Base-by-base conservation (phyloP, 2,888 invertebrate species). In the Hermaeophaga mercurialis region DNA sequence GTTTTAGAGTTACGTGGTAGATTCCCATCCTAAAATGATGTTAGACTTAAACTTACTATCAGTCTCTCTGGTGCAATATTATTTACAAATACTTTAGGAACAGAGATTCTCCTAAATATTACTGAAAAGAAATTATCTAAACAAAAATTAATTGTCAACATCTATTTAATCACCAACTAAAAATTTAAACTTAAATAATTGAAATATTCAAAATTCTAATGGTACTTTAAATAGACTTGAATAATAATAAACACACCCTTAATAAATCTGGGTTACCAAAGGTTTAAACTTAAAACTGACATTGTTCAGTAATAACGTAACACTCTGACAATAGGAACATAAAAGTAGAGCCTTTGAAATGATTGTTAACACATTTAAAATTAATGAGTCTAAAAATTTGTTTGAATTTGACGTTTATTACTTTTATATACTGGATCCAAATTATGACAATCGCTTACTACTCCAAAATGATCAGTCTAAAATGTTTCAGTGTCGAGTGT, bases 31-130 rank as follows among this genome's bases (percentile, higher is more conserved):
- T 61, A 63, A 64, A 64, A 62, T 64, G 61, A 61, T 54, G 50
- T 56, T 49, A 39, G 63, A 63, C 63, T 61, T 63, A 65, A 67
- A 61, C 45, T 61, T 63, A 65, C 62, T 59, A 65, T 68, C 68
- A 68, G 68, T 68, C 68, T 66, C 66, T 68, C 68, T 68, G 68
- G 68, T 68, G 68, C 68, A 56, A 58, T 56, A 52, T 54, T 56
- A 58, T 59, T 47, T 60, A 61, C 53, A 56, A 63, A 54, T 41
- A 54, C 44, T 52, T 62, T 59, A 63, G 64, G 62, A 66, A 66
- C 60, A 61, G 62, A 65, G 61, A 61, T 59, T 65, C 59, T 38
- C 46, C 38, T 52, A 54, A 59, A 44, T 43, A 36, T 34, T 44
- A 57, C 36, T 39, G 54, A 54, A 39, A 38, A 22, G 57, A 47